Evolutionary conservation across 1,140 invertebrate genomes (phyloP).

Genomic region (Drosophila rhopaloa): DNA sequence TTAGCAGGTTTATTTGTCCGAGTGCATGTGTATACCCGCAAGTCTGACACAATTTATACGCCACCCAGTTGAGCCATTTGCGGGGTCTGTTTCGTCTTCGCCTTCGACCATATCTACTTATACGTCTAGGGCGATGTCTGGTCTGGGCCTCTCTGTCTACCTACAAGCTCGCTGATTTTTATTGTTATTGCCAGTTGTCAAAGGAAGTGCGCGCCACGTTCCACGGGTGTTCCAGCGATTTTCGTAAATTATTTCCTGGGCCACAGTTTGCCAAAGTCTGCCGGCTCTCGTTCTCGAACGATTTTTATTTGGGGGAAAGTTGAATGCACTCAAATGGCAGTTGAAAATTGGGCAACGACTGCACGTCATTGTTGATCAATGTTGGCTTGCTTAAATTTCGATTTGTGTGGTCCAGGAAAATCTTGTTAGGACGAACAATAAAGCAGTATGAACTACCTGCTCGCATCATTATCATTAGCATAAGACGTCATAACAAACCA

Average conservation of each 20-base stretch:
- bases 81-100: conserved; percentile 13
- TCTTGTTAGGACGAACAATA: conserved; percentile 13
- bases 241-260: conserved; percentile 76
- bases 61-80: conserved; percentile 47
- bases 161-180: conserved; percentile 79
- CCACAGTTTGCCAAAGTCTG: conserved; percentile 31
- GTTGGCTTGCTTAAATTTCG: conserved; percentile 5
- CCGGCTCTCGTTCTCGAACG: not conserved
- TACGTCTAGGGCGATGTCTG: conserved; percentile 36
- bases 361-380: conserved; percentile 9
- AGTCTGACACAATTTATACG: conserved; percentile 46
- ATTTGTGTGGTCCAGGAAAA: conserved; percentile 50
- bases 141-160: conserved; percentile 41
- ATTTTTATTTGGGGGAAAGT: conserved; percentile 11
- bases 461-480: conserved; percentile 77
- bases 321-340: conserved; percentile 38
- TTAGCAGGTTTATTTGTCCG: not conserved
- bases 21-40: conserved; percentile 25
- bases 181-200: conserved; percentile 83
- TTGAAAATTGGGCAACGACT: conserved; percentile 22
- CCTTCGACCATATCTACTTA: conserved; percentile 22
- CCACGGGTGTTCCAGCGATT: conserved; percentile 48
- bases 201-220: conserved; percentile 65
- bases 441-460: conserved; percentile 20
- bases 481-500: conserved; percentile 67